Evolutionary conservation across 2,797 vertebrate species (phyloP), one percentile per base, ranked within the genome.

Genomic region (Gymnopithys bicolor): DNA sequence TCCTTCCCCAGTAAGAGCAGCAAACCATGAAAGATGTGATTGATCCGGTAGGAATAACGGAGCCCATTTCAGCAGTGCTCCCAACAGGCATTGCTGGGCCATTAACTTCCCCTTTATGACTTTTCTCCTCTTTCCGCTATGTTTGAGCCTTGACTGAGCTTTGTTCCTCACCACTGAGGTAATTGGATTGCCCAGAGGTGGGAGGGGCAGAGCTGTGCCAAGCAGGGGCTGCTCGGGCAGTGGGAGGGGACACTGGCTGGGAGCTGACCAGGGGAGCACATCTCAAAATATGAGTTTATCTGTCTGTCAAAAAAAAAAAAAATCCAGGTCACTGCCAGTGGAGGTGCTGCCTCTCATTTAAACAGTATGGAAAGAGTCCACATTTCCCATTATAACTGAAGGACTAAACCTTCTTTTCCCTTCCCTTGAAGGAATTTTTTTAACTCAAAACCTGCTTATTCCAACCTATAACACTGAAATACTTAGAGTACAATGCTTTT

Each of bases 71-170:
- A 71, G 55, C 1, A 68, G 46, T 19, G 73, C 46, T 84, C 90
- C 53, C 69, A 45, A 25, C 14, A 76, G 85, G 23, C 14, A 66
- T 30, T 75, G 28, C 87, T 82, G 80, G 74, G 41, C 51, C 74
- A 73, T 86, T 95, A 86, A 84, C 82, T 88, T 90, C 53, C 58
- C 56, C 77, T 90, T 79, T 76, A 75, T 37, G 77, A 52, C 85
- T 93, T 58, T 81, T 75, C 83, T 81, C 62, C 51, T 93, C 74
- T 94, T 91, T 86, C 80, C 17, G 15, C 85, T 63, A 16, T 1
- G 0, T 59, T 68, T 78, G 74, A 90, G 70, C 74, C 55, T 56
- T 86, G 73, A 28, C 51, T 84, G 85, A 94, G 77, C 73, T 93
- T 82, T 73, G 76, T 8, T 93, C 69, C 86, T 89, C 14, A 3